Base-by-base conservation (phyloP, 2,888 invertebrate genomes). In the Bembecia ichneumoniformis region DNA sequence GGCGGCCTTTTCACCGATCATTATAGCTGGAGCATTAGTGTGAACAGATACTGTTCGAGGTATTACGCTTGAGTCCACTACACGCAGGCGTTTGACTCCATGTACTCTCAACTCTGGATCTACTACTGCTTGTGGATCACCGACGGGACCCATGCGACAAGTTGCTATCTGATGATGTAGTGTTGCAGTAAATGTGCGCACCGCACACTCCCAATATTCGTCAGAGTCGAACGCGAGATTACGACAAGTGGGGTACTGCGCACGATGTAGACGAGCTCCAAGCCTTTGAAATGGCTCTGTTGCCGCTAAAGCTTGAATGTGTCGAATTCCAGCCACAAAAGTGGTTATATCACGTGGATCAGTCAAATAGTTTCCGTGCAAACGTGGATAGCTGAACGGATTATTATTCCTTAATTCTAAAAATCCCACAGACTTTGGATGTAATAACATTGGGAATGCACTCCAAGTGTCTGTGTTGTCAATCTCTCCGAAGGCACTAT, bases 291-390 rank as follows among this genome's bases (percentile, higher is more conserved):
- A 89, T 1, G 88, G 86, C 0, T 71, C 67, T 0, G 88, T 88
- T 0, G 86, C 68, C 51, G 81, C 80, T 35, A 82, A 58, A 7
- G 82, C 78, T 46, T 90, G 75, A 3, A 89, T 71, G 51, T 87
- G 81, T 7, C 90, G 81, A 3, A 93, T 87, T 0, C 91, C 90
- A 3, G 88, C 82, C 0, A 92, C 80, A 4, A 92, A 72, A 0
- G 90, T 91, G 14, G 89, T 83, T 1, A 91, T 71, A 60, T 95
- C 95, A 35, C 88, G 77, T 3, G 89, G 88, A 54, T 91, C 84
- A 7, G 89, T 80, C 50, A 92, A 87, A 66, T 94, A 94, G 62
- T 93, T 93, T 2, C 93, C 89, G 56, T 90, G 88, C 51, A 94
- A 88, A 43, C 88, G 70, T 0, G 94, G 94, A 59, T 90, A 87